Evolutionary conservation across 2,113 vertebrate species (phyloP), one percentile per base, ranked within the genome.

Genomic region (Halcyon senegalensis): DNA sequence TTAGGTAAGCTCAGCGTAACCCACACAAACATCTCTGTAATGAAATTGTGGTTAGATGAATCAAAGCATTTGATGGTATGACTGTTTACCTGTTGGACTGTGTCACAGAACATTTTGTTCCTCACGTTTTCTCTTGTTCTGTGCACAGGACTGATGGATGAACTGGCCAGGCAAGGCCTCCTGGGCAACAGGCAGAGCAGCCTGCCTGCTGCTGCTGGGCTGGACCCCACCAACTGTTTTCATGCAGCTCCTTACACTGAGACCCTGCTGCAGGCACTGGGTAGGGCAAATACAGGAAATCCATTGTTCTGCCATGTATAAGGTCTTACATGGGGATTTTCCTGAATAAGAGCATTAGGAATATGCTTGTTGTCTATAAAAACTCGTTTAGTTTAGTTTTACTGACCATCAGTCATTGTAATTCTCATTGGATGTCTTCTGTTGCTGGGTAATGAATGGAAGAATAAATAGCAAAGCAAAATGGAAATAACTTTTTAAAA

Each of bases 81-180:
- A 13, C 15, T 23, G 27, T 67, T 92, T 58, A n/a, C 24, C 7
- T 11, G 10, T 39, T 48, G 6, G 69, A n/a, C 28, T 50, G 13
- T 30, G n/a, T 28, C 59, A 35, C 56, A 37, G 63, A 69, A 41
- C 55, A 78, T 24, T n/a, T 25, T 18, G 9, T 53, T 66, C 11
- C 33, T 92, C 62, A 44, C 1, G 0, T 37, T 20, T 60, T 35
- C 44, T 77, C 41, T 69, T 81, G 46, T 86, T 96, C 44, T 64
- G 60, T 25, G 87, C 90, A 24, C 92, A 98, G 98, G 94, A 30
- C 82, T 98, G 92, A 96, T 97, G 96, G 97, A 89, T 11, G 97
- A 97, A 77, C 79, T 98, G 74, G 92, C 94, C 41, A 73, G 91
- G 70, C 41, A 90, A 44, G 93, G 95, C 51, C 77, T 98, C 50